Conservation (phyloP, 2,113 vertebrate species). For the Odobenus rosmarus region DNA sequence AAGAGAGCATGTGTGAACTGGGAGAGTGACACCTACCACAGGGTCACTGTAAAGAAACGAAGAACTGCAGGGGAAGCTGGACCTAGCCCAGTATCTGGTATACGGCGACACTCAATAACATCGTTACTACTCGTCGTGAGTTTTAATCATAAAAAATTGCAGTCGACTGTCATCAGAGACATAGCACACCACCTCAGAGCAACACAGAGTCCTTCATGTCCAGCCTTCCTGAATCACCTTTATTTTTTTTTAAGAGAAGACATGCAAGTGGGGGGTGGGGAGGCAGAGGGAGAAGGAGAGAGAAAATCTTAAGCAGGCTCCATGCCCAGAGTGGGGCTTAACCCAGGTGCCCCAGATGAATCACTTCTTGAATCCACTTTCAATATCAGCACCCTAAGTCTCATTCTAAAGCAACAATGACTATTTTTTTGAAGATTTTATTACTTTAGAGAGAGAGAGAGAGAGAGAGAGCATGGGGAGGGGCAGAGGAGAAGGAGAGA, state of each 20-base stretch:
- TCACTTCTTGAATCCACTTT: background rate
- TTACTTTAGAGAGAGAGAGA: background rate
- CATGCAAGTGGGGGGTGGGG: background rate
- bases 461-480: background rate
- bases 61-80: background rate
- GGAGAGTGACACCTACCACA: background rate
- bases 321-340: background rate
- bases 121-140: background rate
- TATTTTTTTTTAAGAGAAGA: background rate
- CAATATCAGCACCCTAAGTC: background rate
- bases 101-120: fast-evolving
- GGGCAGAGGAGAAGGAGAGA: background rate
- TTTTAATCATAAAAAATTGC: background rate
- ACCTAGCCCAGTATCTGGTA: background rate
- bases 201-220: background rate
- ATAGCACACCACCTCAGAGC: background rate
- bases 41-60: background rate
- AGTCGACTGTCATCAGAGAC: background rate
- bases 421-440: background rate
- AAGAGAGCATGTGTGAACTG: background rate
- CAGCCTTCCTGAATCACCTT: background rate
- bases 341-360: background rate
- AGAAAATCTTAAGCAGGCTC: background rate
- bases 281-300: background rate
- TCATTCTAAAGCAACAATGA: background rate